phyloP scores from a whole-genome alignment of 2,888 invertebrate species.

The Chironomus riparius region DNA sequence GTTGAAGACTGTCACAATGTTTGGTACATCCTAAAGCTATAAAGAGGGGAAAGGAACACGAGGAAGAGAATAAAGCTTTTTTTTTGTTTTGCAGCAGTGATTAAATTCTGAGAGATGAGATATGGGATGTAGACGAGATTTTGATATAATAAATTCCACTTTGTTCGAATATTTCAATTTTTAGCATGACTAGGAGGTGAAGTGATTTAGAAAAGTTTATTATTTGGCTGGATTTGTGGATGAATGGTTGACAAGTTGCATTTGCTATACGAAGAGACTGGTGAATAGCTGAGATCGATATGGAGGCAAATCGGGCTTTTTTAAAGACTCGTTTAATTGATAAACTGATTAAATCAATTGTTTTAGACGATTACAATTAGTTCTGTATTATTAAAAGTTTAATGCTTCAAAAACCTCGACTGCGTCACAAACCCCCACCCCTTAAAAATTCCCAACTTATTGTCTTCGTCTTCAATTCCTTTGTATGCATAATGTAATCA shows the following conservation, averaged over 20 bases:
- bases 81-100: not conserved
- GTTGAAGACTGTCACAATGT: not conserved
- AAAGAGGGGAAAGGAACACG: not conserved
- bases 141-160: constrained; percentile 1
- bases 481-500: not conserved
- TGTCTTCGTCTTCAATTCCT: not conserved
- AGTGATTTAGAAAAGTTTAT: too few relatives aligned
- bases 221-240: too few relatives aligned
- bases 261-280: too few relatives aligned
- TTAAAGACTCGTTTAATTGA: too few relatives aligned
- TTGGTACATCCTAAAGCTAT: not conserved
- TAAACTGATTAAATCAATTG: too few relatives aligned
- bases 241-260: too few relatives aligned
- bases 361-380: too few relatives aligned
- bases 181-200: too few relatives aligned
- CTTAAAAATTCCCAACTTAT: not conserved
- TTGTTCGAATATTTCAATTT: not conserved
- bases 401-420: too few relatives aligned
- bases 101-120: constrained; percentile 12
- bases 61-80: not conserved
- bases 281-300: too few relatives aligned
- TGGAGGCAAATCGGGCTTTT: too few relatives aligned
- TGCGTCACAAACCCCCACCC: not conserved
- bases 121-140: constrained; percentile 2
- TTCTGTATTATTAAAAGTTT: too few relatives aligned